Percentiles rank a stretch among this genome's conserved stretches.
These are phyloP conservation scores for Flabesymbios commensalis DNA, from an alignment of 2,888 invertebrate genomes.

Conservation along the genomic window DNA sequence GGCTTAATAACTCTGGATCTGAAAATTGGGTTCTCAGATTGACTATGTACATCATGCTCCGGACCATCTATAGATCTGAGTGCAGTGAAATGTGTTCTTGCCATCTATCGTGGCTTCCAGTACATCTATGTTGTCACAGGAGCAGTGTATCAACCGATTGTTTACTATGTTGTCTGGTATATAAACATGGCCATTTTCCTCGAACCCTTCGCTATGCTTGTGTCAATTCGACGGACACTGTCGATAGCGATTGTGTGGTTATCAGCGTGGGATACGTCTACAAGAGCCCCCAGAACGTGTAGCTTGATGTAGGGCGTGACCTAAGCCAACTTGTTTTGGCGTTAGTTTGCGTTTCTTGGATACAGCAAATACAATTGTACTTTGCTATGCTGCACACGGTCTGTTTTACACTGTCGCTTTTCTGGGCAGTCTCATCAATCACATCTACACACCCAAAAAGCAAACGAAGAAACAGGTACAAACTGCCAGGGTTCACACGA, in stretches of 20 bases:
- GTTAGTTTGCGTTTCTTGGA: conserved; percentile 5
- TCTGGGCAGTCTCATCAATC: no score
- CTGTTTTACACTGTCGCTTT: no score
- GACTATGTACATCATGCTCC: no score
- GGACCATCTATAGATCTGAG: no score
- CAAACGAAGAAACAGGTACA: no score
- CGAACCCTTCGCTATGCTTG: not conserved
- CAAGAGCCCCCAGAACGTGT: not conserved
- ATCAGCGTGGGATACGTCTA: not conserved
- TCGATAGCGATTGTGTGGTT: conserved; percentile 5
- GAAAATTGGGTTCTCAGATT: no score
- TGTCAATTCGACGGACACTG: not conserved
- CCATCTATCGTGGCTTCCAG: not conserved
- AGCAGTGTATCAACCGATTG: not conserved
- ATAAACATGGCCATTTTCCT: not conserved
- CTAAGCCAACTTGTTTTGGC: conserved; percentile 5
- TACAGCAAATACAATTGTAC: no score
- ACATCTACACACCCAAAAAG: no score
- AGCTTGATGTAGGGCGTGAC: conserved; percentile 3
- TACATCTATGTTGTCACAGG: conserved; percentile 2
- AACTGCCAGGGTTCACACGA: no score
- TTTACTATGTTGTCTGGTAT: not conserved
- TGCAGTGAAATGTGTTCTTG: conserved; percentile 1
- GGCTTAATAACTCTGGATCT: no score
- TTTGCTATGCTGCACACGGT: no score